These are phyloP conservation scores for Diglossa cyanea DNA, from an alignment of 2,797 vertebrate genomes.

Conservation along the genomic window DNA sequence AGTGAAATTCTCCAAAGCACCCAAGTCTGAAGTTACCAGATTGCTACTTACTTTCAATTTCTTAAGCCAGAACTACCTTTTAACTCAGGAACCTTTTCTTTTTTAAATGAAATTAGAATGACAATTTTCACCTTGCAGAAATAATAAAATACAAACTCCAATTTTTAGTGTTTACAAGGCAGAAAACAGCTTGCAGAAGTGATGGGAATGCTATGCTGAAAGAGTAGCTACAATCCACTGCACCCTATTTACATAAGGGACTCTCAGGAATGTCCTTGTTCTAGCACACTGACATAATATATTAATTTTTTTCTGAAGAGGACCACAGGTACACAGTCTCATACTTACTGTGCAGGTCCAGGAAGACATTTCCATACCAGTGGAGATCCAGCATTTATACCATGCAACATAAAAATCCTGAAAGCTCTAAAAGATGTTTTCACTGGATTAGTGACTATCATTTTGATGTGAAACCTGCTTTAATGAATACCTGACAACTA, in stretches of 20 bases:
- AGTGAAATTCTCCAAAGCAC: background rate
- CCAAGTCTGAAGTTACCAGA: background rate
- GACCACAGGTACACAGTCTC: background rate
- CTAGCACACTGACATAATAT: accelerated
- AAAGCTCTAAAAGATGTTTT: conserved; percentile 69
- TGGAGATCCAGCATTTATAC: background rate
- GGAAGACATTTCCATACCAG: background rate
- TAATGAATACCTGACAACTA: conserved; percentile 80
- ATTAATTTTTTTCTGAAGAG: background rate
- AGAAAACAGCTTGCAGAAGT: background rate
- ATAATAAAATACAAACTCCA: background rate
- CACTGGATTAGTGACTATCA: conserved; percentile 72
- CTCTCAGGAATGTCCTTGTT: background rate
- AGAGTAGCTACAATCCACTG: background rate
- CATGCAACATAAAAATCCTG: background rate
- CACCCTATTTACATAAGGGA: background rate
- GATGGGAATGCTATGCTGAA: background rate
- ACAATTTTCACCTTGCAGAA: background rate
- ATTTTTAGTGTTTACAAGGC: background rate
- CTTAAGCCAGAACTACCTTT: background rate
- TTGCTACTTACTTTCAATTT: background rate
- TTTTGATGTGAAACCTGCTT: conserved; percentile 71
- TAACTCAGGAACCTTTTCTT: background rate
- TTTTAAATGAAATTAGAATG: background rate
- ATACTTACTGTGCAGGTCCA: background rate